These are phyloP conservation scores for Cuniculus paca DNA, from an alignment of 2,797 vertebrate genomes.

Conservation along the genomic window DNA sequence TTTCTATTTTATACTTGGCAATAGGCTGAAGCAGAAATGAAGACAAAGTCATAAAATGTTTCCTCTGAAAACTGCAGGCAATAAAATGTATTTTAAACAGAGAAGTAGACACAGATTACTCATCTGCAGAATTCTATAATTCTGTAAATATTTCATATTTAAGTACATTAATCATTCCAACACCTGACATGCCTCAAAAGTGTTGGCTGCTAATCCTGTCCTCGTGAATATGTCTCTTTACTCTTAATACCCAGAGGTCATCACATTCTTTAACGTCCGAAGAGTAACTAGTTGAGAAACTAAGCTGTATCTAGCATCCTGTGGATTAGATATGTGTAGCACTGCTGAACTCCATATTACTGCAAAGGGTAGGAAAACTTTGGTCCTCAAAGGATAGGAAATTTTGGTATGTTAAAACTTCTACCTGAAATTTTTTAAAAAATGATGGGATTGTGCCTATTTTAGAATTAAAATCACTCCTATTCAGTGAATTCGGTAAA, in stretches of 20 bases:
- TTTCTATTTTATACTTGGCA: neutral
- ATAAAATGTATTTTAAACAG: slow-evolving; percentile 5
- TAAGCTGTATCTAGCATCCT: neutral
- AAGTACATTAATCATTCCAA: neutral
- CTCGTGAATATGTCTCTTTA: neutral
- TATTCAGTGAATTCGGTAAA: neutral
- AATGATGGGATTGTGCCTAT: neutral
- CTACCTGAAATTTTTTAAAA: neutral
- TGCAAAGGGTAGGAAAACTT: neutral
- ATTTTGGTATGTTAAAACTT: neutral
- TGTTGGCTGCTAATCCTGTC: neutral
- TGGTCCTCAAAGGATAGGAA: neutral
- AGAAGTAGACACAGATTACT: neutral
- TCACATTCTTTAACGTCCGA: neutral
- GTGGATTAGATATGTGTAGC: neutral
- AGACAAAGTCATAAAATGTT: neutral
- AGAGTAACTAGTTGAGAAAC: neutral
- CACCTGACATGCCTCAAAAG: neutral
- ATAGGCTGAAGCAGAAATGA: neutral
- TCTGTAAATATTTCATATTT: neutral
- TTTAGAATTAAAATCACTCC: neutral
- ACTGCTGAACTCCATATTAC: neutral
- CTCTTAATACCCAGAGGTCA: neutral
- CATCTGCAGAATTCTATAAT: neutral
- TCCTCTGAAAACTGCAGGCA: neutral